Evolutionary conservation across 2,888 invertebrate species (phyloP).

Genomic region (Abrostola triplasia): DNA sequence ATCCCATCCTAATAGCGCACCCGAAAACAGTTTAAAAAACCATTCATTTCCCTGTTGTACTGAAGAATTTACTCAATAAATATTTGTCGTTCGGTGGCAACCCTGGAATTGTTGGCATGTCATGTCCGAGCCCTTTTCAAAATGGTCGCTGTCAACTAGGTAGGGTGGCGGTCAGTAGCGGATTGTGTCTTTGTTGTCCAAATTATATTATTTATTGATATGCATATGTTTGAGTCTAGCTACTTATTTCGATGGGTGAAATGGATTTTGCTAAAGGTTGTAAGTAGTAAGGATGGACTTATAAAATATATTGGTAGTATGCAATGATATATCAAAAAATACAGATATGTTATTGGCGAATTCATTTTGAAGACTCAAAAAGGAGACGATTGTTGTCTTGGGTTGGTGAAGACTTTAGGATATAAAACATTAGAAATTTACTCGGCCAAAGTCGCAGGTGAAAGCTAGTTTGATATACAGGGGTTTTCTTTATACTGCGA

Average conservation of each 20-base stretch:
- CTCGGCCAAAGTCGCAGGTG: no score
- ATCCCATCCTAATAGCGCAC: constrained; percentile 34
- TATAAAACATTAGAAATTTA: no score
- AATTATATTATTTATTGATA: constrained; percentile 80
- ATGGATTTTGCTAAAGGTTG: not conserved
- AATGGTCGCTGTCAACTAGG: constrained; percentile 72
- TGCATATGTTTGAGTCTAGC: constrained; percentile 57
- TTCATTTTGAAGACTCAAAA: no score
- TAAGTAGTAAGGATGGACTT: no score
- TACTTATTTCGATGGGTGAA: constrained; percentile 24
- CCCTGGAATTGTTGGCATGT: constrained; percentile 75
- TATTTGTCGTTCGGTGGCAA: constrained; percentile 72
- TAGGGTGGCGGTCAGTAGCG: constrained; percentile 76
- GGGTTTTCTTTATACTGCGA: no score
- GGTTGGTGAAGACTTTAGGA: no score
- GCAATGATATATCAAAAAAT: no score
- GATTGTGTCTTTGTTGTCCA: constrained; percentile 67
- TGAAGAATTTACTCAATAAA: constrained; percentile 72
- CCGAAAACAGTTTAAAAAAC: constrained; percentile 62
- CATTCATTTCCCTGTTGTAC: constrained; percentile 62
- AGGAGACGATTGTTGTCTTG: no score
- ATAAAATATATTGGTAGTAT: no score
- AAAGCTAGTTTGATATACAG: no score
- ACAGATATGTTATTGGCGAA: no score
- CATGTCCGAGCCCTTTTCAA: constrained; percentile 86